These are phyloP conservation scores for Lycodopsis pacificus DNA, from an alignment of 2,797 vertebrate genomes.

Conservation along the genomic window DNA sequence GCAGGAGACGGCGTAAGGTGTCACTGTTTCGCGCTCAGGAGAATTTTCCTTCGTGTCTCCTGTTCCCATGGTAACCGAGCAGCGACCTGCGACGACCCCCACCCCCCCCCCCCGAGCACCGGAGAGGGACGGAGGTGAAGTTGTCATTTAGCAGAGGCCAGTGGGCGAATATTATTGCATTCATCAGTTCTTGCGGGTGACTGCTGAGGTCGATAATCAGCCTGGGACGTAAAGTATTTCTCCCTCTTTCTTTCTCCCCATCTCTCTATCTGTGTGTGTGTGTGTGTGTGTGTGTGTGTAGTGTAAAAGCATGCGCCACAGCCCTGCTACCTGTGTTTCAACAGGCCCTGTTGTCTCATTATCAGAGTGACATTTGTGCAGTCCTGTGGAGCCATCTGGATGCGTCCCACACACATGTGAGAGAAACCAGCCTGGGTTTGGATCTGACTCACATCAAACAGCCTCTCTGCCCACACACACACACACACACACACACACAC, in stretches of 20 bases:
- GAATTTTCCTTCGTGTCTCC: slow-evolving; percentile 61
- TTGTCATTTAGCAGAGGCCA: slow-evolving; percentile 47
- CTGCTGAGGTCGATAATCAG: slow-evolving; percentile 16
- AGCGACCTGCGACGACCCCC: slow-evolving; percentile 67
- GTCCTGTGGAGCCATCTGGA: slow-evolving; percentile 87
- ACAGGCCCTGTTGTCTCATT: slow-evolving; percentile 79
- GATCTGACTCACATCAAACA: slow-evolving; percentile 86
- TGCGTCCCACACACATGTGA: slow-evolving; percentile 87
- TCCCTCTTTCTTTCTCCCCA: background rate
- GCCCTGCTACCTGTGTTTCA: slow-evolving; percentile 74
- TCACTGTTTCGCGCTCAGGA: slow-evolving; percentile 67
- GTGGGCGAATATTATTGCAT: slow-evolving; percentile 14
- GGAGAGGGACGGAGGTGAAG: slow-evolving; percentile 47
- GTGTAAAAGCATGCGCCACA: slow-evolving; percentile 27
- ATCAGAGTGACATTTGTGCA: slow-evolving; percentile 88
- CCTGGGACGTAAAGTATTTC: background rate
- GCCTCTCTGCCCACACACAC: slow-evolving; percentile 83
- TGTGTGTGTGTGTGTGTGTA: background rate
- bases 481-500: slow-evolving; percentile 55
- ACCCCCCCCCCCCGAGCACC: background rate
- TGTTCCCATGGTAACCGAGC: slow-evolving; percentile 77
- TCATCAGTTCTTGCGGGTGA: slow-evolving; percentile 21
- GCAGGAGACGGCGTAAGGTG: slow-evolving; percentile 68
- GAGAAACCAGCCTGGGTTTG: slow-evolving; percentile 84
- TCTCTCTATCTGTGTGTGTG: background rate